phyloP scores from a whole-genome alignment of 2,113 vertebrate genomes.

The Silurus asotus region DNA sequence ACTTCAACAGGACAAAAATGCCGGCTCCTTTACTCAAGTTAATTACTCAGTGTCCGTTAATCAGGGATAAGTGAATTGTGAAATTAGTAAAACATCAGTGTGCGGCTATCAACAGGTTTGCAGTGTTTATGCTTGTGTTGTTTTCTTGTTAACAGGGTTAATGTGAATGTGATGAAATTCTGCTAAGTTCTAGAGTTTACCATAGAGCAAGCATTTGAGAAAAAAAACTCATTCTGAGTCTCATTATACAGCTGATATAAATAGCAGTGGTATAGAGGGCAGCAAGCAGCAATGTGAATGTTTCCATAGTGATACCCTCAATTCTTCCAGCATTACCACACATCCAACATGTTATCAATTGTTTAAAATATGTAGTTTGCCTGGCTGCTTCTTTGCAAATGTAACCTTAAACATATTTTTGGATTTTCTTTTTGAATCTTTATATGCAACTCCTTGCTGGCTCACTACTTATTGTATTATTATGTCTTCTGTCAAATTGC shows the following conservation, averaged over 20 bases:
- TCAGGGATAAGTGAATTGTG: neutral
- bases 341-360: neutral
- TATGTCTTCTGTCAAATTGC: neutral
- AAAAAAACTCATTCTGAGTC: neutral
- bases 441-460: neutral
- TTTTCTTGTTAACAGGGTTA: conserved; percentile 6
- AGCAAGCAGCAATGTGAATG: neutral
- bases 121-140: neutral
- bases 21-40: neutral
- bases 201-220: neutral
- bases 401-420: neutral
- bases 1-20: neutral
- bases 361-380: neutral
- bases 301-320: neutral
- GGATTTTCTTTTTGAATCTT: neutral
- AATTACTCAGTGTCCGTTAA: neutral
- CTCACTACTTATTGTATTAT: neutral
- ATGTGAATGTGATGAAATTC: neutral
- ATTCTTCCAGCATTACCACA: neutral
- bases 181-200: neutral
- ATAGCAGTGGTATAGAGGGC: neutral
- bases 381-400: neutral
- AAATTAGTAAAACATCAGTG: conserved; percentile 9
- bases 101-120: neutral
- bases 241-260: neutral